Conservation (phyloP, 2,888 invertebrate species). For the Habroteleia sp. region DNA sequence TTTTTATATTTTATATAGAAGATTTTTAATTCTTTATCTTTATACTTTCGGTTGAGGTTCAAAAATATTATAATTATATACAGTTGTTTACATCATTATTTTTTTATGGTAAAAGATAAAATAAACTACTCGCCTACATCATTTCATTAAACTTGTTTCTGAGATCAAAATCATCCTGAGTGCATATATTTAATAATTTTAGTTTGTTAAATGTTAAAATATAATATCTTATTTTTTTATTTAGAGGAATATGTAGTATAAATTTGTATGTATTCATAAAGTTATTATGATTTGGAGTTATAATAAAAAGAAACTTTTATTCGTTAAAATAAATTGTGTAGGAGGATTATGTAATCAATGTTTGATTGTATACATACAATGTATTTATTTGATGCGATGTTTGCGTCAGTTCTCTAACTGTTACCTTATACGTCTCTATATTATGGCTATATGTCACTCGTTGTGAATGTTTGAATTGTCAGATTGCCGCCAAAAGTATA, state of each 20-base stretch:
- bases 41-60: not conserved
- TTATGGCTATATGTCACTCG: no score
- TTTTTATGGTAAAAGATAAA: constrained; percentile 24
- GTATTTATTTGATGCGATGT: constrained; percentile 51
- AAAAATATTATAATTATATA: constrained; percentile 15
- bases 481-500: no score
- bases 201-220: no score
- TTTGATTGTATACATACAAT: constrained; percentile 31
- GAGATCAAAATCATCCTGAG: not conserved
- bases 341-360: constrained; percentile 47
- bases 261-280: constrained; percentile 10
- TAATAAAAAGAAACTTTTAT: constrained; percentile 33
- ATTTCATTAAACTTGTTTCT: constrained; percentile 17
- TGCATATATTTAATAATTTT: not conserved
- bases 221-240: not conserved
- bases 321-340: constrained; percentile 37
- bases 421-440: constrained; percentile 48
- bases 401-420: constrained; percentile 30
- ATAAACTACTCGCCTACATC: constrained; percentile 27
- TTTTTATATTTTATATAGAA: constrained; percentile 1
- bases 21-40: constrained; percentile 16
- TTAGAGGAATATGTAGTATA: not conserved
- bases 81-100: constrained; percentile 29
- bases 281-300: constrained; percentile 5
- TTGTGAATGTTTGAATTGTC: no score